A percentile compares a stretch with the other conserved stretches of the same genome.
Evolutionary conservation across 2,888 invertebrate genomes (phyloP).

Genomic region (Microdon myrmicae): DNA sequence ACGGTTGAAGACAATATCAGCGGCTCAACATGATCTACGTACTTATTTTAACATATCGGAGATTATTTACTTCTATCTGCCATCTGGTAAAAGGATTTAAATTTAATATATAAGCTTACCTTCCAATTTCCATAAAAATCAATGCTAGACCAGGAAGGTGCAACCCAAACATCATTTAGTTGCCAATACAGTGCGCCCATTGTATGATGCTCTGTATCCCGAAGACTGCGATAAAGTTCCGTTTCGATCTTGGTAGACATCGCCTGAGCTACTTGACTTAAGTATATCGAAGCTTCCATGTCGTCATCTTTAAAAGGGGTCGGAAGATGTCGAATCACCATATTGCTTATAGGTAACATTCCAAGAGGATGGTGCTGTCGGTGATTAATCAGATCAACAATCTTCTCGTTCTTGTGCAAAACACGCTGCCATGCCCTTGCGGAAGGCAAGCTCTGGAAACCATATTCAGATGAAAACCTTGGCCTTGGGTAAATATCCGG

Average conservation of each 20-base stretch:
- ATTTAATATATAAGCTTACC: conserved; percentile 57
- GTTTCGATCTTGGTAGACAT: conserved; percentile 87
- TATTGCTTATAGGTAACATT: conserved; percentile 71
- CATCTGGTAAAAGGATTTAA: background rate
- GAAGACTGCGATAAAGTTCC: conserved; percentile 78
- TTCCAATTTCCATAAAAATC: conserved; percentile 70
- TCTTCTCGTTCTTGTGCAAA: conserved; percentile 69
- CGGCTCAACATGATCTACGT: too few species aligned
- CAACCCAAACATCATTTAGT: conserved; percentile 97
- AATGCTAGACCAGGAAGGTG: conserved; percentile 94
- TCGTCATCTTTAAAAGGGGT: conserved; percentile 69
- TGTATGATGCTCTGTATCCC: conserved; percentile 69
- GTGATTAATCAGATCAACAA: conserved; percentile 76
- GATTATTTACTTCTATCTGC: too few species aligned
- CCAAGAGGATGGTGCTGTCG: conserved; percentile 90
- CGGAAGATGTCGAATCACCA: conserved; percentile 74
- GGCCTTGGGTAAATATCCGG: conserved; percentile 80
- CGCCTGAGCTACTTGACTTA: conserved; percentile 91
- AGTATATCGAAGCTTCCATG: conserved; percentile 78
- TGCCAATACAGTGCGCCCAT: conserved; percentile 99
- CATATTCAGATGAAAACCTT: conserved; percentile 95
- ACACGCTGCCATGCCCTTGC: conserved; percentile 74
- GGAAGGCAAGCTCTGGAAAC: conserved; percentile 90
- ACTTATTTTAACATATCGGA: too few species aligned
- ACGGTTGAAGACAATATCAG: too few species aligned